Base-by-base conservation (phyloP, 2,113 vertebrate genomes). In the Octodon degus region DNA sequence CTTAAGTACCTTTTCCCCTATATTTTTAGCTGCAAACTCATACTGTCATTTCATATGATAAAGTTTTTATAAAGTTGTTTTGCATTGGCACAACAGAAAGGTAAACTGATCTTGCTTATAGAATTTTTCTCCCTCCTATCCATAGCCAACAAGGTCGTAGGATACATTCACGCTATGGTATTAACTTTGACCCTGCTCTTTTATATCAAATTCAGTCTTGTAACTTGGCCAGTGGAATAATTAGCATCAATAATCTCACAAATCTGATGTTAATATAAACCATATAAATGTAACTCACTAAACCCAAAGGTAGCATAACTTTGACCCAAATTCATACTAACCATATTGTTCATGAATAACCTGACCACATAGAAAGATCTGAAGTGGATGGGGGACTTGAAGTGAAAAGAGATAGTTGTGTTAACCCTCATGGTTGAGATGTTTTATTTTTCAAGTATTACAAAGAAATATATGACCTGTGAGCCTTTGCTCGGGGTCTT, bases 391-490 rank as follows among this genome's bases (percentile, higher is more conserved):
- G 47, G n/a, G 14, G 76, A 53, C 1, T 72, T 3, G 63, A 2
- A 79, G 40, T 90, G 25, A 34, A 90, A 84, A 74, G 6, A 40
- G 27, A 70, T 14, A 47, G 13, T 34, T 72, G 22, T 22, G 37
- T 90, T 27, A 86, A 63, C 7, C 0, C 7, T 37, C 91, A 32
- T 30, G 27, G 2, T 53, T 81, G 68, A 92, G 85, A 83, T 72
- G 72, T 20, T 92, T 88, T 43, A 63, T 81, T 72, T 90, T n/a
- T 8, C 16, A 93, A 84, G 63, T 79, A 67, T 84, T 93, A 16
- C 25, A 70, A 79, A 96, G 43, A 76, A 87, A 43, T 1, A 17
- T 37, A 58, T 60, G 11, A 76, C 30, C 22, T 27, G 5, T 89
- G 65, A 91, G 58, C 32, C 22, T 95, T 76, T 89, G 30, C 34